phyloP scores from a whole-genome alignment of 2,113 vertebrate genomes.

The Hylia prasina region DNA sequence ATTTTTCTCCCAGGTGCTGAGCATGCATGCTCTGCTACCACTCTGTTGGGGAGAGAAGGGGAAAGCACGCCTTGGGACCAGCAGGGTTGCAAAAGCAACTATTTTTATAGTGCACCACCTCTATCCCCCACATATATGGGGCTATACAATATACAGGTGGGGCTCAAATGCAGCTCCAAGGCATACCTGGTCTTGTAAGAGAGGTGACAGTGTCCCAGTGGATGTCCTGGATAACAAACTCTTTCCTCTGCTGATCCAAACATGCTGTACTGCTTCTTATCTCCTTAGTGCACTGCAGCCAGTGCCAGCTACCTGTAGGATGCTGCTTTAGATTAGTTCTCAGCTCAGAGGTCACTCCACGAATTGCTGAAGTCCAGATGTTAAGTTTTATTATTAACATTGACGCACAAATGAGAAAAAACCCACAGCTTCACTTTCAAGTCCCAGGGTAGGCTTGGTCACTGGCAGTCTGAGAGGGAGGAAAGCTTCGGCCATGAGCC shows the following conservation, averaged over 20 bases:
- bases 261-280: background rate
- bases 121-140: background rate
- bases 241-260: background rate
- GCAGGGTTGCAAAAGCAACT: background rate
- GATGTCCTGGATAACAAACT: background rate
- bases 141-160: background rate
- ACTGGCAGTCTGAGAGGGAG: background rate
- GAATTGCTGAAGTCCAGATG: background rate
- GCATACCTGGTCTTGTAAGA: background rate
- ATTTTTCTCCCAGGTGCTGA: background rate
- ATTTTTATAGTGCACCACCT: background rate
- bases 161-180: background rate
- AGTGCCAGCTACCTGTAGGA: background rate
- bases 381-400: background rate
- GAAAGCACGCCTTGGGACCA: background rate
- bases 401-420: background rate
- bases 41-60: background rate
- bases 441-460: background rate
- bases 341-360: background rate
- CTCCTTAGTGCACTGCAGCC: background rate
- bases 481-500: background rate
- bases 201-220: accelerated
- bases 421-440: background rate
- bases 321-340: background rate
- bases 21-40: background rate